These are phyloP conservation scores for Tamias sibiricus DNA, from an alignment of 2,113 vertebrate genomes.

Conservation along the genomic window DNA sequence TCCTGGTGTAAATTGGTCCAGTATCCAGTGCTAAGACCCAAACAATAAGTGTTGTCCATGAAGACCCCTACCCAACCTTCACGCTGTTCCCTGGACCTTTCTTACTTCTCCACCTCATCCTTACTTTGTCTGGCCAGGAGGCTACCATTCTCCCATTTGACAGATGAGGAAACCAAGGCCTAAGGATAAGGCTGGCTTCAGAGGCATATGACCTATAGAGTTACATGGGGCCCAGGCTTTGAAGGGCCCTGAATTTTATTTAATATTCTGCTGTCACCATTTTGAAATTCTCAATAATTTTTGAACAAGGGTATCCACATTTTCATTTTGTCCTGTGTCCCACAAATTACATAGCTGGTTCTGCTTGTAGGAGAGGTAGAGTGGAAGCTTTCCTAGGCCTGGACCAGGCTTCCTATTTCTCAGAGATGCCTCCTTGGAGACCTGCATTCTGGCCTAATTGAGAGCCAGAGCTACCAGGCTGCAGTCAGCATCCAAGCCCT, in stretches of 20 bases:
- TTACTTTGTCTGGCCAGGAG: neutral
- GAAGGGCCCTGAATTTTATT: neutral
- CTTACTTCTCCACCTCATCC: neutral
- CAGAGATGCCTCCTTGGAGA: neutral
- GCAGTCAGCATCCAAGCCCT: conserved; percentile 37
- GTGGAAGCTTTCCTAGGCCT: neutral
- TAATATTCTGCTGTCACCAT: neutral
- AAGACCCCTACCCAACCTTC: neutral
- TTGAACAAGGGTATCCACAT: neutral
- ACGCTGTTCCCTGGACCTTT: neutral
- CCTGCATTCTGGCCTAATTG: neutral
- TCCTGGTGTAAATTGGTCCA: neutral
- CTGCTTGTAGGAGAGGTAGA: neutral
- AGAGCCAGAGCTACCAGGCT: conserved; percentile 5
- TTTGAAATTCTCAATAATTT: neutral
- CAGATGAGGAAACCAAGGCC: neutral
- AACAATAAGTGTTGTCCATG: neutral
- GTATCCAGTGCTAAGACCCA: neutral
- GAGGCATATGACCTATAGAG: neutral
- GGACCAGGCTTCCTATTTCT: neutral
- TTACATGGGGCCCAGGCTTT: neutral
- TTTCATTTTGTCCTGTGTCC: neutral
- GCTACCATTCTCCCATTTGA: neutral
- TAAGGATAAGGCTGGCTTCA: neutral
- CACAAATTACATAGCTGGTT: neutral